Base-by-base conservation (phyloP, 2,888 invertebrate species). In the Lysandra coridon region DNA sequence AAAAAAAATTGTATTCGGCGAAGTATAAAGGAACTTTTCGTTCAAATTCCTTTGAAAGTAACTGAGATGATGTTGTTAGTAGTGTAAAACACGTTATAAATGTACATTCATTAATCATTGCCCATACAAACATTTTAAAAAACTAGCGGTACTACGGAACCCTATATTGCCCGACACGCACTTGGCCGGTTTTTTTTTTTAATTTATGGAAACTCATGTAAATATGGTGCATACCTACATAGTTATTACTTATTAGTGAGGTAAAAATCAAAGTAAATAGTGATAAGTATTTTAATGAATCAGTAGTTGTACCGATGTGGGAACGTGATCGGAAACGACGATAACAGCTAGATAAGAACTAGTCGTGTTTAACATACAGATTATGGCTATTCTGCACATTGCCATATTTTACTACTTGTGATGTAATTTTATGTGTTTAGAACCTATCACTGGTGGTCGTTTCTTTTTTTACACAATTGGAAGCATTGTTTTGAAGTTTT, bases 271-370 rank as follows among this genome's bases (percentile, higher is more conserved):
- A 83, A 79, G 80, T 81, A 73, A 79, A 78, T 82, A 78, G 78
- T 80, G 82, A 83, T 81, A 23, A 23, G 23, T 23, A 83, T 82
- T 57, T 57, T 82, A 85, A 86, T 92, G 90, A 91, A 83, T 90
- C 88, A 89, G 82, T 83, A 81, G 80, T 80, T 84, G 85, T 91
- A 91, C 89, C 89, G 86, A 85, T 85, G 85, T 79, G 80, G 85
- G 84, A 85, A 90, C 88, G 89, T 89, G 90, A 91, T 92, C 86
- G 86, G 91, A 87, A 85, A 89, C 88, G 88, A 86, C 88, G 88
- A 89, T 90, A 89, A 81, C 82, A 81, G 78, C 73, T 78, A 40
- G 44, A 69, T 77, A 73, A 79, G 40, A 73, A 80, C 57, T 64
- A 37, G 62, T 74, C 76, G 78, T 79, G 79, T 44, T 75, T 78